Percentiles rank a stretch among this genome's conserved stretches.
phyloP scores from a whole-genome alignment of 2,888 invertebrate genomes.

The Andrena praecox region DNA sequence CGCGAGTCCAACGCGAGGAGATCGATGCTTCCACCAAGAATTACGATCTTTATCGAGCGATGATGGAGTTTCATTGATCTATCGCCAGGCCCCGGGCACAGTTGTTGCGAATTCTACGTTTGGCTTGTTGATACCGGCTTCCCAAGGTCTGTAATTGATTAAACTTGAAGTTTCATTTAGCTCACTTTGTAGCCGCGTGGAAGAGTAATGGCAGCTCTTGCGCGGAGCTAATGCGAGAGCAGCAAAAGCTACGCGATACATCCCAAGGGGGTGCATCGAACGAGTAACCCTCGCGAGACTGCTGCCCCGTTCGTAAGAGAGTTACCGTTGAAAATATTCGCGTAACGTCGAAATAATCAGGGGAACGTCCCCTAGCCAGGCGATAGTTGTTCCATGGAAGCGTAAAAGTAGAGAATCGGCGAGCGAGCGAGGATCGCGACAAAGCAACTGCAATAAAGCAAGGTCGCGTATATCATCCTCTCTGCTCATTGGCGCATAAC shows the following conservation, averaged over 20 bases:
- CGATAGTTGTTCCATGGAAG: background rate
- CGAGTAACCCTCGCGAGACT: background rate
- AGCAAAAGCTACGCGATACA: too few species aligned
- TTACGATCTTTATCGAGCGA: conserved; percentile 65
- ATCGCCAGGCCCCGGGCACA: conserved; percentile 10
- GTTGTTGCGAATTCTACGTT: background rate
- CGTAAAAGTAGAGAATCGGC: conserved; percentile 33
- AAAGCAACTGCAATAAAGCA: conserved; percentile 77
- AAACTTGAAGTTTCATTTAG: too few species aligned
- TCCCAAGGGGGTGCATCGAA: too few species aligned
- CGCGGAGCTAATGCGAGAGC: too few species aligned
- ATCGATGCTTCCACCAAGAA: conserved; percentile 51
- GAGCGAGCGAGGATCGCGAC: conserved; percentile 66
- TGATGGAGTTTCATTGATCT: conserved; percentile 59
- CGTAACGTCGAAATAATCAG: background rate
- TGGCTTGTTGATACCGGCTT: background rate
- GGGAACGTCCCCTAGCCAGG: background rate
- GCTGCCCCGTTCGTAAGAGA: too few species aligned
- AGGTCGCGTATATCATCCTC: conserved; percentile 79
- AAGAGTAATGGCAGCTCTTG: too few species aligned
- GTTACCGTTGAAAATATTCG: background rate
- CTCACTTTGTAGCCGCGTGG: too few species aligned
- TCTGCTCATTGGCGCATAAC: conserved; percentile 82
- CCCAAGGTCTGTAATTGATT: background rate
- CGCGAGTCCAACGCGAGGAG: conserved; percentile 16